phyloP scores from a whole-genome alignment of 2,113 vertebrate genomes.

The Dolichallabes microphthalmus region DNA sequence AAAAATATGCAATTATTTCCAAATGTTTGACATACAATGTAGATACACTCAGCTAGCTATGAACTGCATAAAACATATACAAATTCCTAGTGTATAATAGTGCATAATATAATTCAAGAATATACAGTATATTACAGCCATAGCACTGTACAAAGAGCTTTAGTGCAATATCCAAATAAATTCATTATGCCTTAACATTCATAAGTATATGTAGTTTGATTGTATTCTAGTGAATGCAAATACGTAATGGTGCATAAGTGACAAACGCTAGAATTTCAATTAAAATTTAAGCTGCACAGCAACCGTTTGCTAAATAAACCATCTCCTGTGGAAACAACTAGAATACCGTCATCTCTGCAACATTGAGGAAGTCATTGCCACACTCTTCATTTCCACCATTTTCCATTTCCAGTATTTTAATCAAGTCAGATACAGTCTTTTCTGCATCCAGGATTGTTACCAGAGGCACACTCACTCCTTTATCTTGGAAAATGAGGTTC shows the following conservation, averaged over 20 bases:
- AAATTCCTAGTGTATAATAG: not conserved
- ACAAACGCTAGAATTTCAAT: not conserved
- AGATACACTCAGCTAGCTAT: not conserved
- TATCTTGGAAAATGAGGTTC: conserved; percentile 73
- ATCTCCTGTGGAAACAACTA: not conserved
- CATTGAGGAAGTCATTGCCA: not conserved
- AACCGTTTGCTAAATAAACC: not conserved
- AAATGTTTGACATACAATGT: not conserved
- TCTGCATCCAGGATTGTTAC: conserved; percentile 78
- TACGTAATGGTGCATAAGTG: not conserved
- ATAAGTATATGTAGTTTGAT: not conserved
- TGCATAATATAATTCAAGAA: not conserved
- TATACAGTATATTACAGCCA: not conserved
- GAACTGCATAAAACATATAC: not conserved
- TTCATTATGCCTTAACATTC: not conserved
- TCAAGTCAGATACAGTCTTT: conserved; percentile 70
- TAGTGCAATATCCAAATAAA: not conserved
- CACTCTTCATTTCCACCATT: not conserved
- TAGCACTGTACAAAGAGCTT: not conserved
- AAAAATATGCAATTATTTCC: not conserved
- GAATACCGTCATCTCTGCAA: not conserved
- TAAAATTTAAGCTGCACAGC: not conserved
- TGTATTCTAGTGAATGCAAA: not conserved
- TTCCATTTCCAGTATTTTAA: conserved; percentile 61
- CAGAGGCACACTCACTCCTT: conserved; percentile 76